Conservation (phyloP, 2,797 vertebrate genomes). For the Melanotaenia boesemani region DNA sequence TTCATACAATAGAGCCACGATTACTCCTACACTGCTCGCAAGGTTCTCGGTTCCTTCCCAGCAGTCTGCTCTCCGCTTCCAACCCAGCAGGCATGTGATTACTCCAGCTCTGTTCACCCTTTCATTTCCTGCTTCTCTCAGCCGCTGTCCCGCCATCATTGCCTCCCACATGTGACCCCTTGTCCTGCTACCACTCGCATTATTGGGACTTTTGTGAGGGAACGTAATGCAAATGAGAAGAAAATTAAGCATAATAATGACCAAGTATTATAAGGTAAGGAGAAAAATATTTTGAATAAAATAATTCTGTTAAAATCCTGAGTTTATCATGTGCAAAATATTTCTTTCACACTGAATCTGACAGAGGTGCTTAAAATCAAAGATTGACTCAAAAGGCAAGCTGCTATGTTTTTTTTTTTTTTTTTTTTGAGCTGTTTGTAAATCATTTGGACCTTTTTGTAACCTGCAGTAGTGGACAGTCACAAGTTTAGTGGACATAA, state of each 20-base stretch:
- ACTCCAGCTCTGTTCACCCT: slow-evolving; percentile 53
- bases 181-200: slow-evolving; percentile 39
- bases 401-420: background rate
- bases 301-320: background rate
- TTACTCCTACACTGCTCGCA: slow-evolving; percentile 78
- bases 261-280: background rate
- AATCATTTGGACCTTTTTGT: background rate
- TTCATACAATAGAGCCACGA: slow-evolving; percentile 83
- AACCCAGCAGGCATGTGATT: slow-evolving; percentile 78
- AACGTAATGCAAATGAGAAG: slow-evolving; percentile 25
- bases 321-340: background rate
- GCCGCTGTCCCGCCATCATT: slow-evolving; percentile 56
- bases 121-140: slow-evolving; percentile 60
- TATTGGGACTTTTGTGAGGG: slow-evolving; percentile 39
- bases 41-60: slow-evolving; percentile 61
- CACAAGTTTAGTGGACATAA: background rate
- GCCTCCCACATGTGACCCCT: slow-evolving; percentile 58
- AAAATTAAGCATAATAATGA: slow-evolving; percentile 28
- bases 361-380: too few species aligned
- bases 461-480: background rate
- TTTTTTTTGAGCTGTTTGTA: background rate
- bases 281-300: slow-evolving; percentile 17
- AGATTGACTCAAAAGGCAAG: background rate
- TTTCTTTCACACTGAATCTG: background rate
- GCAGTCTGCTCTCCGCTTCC: slow-evolving; percentile 64